Evolutionary conservation across 2,888 invertebrate genomes (phyloP).

Genomic region (Steinernema hermaphroditum): DNA sequence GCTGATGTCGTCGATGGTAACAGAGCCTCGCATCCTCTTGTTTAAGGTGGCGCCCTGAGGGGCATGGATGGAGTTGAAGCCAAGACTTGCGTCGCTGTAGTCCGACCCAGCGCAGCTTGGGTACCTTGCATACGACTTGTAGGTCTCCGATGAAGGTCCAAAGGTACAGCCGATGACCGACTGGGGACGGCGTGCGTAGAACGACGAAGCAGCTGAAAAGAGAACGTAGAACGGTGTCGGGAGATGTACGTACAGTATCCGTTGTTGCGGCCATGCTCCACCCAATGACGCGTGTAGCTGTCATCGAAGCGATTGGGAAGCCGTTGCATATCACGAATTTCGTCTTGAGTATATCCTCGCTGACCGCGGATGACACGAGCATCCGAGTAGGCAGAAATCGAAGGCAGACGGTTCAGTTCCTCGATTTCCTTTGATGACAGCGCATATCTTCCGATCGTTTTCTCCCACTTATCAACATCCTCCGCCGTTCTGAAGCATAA

Average conservation of each 20-base stretch:
- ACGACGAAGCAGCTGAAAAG: background rate
- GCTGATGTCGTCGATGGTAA: background rate
- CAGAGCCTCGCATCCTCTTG: background rate
- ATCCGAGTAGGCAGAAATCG: background rate
- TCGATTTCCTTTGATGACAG: background rate
- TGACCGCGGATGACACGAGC: background rate
- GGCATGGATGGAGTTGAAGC: background rate
- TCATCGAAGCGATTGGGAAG: background rate
- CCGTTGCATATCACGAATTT: background rate
- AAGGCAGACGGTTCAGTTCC: background rate
- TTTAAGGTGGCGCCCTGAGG: background rate
- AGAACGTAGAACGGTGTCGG: too few relatives aligned
- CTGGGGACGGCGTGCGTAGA: background rate
- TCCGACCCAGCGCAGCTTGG: background rate
- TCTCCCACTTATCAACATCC: background rate
- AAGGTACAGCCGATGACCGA: background rate
- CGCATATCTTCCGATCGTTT: background rate
- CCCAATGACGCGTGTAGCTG: slow-evolving; percentile 1
- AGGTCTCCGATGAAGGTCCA: background rate
- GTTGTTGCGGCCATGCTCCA: background rate
- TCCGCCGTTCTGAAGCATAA: background rate
- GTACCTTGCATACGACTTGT: background rate
- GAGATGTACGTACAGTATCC: background rate
- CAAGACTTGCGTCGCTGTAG: background rate
- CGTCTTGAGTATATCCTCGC: background rate